phyloP scores from a whole-genome alignment of 1,140 invertebrate species.

The Pissodes strobi region DNA sequence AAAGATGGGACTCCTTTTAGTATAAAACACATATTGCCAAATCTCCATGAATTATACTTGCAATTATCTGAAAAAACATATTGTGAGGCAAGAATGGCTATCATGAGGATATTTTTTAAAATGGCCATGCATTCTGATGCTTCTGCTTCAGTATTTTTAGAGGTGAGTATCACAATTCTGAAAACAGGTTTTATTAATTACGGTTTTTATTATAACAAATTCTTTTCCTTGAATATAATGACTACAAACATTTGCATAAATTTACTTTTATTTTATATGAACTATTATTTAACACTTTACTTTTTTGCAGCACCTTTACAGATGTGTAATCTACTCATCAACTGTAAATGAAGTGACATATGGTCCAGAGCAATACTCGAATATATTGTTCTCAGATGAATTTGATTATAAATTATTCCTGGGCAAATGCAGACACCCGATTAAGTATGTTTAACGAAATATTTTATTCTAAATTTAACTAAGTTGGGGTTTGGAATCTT shows the following conservation, averaged over 20 bases:
- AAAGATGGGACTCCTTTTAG: conserved; percentile 36
- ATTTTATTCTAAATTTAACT: too few relatives aligned
- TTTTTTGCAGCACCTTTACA: conserved; percentile 35
- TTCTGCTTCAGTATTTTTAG: conserved; percentile 21
- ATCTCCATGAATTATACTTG: conserved; percentile 33
- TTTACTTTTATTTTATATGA: too few relatives aligned
- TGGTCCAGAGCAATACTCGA: conserved; percentile 33
- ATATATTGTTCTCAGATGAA: conserved; percentile 29
- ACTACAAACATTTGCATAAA: background rate
- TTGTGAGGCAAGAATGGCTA: conserved; percentile 5
- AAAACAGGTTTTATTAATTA: background rate
- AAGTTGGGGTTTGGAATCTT: too few relatives aligned
- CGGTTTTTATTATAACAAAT: background rate
- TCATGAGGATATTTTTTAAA: conserved; percentile 36
- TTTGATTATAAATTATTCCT: conserved; percentile 36
- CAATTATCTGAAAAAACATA: conserved; percentile 17
- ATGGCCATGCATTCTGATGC: conserved; percentile 39
- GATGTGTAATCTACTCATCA: conserved; percentile 21
- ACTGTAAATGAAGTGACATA: conserved; percentile 19
- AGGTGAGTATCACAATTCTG: conserved; percentile 32
- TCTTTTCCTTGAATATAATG: background rate
- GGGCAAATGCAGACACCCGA: conserved; percentile 25
- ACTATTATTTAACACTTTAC: background rate
- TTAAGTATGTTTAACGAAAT: conserved; percentile 33
- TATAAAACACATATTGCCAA: conserved; percentile 29